Base-by-base conservation (phyloP, 2,797 vertebrate genomes). In the Denticeps clupeoides region DNA sequence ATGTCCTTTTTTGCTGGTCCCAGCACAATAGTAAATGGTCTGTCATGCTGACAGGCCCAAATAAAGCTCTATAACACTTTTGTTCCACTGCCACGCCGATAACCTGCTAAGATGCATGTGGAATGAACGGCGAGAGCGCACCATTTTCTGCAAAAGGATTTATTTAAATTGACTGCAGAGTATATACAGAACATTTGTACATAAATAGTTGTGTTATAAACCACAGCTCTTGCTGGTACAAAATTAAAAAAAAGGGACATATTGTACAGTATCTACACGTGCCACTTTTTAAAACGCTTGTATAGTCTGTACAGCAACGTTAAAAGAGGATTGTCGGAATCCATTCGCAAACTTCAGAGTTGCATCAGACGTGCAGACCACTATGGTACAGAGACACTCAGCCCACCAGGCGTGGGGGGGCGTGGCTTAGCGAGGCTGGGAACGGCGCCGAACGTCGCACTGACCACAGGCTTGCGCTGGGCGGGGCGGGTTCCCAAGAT, bases 261-360 rank as follows among this genome's bases (percentile, higher is more conserved):
- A 81, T 71, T 51, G 56, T 89, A 92, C 83, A 93, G 45, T 85
- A 89, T 89, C 71, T 88, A 93, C 85, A 93, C 41, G 66, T 56
- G 69, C 70, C 75, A 70, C 66, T 44, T 69, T 64, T n/a, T n/a
- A n/a, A n/a, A n/a, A n/a, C n/a, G 66, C 77, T 53, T 56, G 47
- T 54, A 53, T 15, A 32, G 16, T 26, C 19, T 59, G 54, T 55
- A 59, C 50, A 64, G 60, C 49, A 52, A 63, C 16, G 56, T 58
- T 67, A 71, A 49, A 63, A 52, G 62, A 58, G 64, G 66, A 75
- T 73, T 70, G 68, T 73, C 72, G 60, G 0, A 56, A 59, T 59
- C 72, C 60, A 64, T 47, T 61, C 31, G 65, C 55, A 53, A 25
- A 43, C 45, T 40, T 21, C 33, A 5, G 60, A 64, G 47, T 58